These are phyloP conservation scores for Tapirus indicus DNA, from an alignment of 2,797 vertebrate species.

Conservation along the genomic window DNA sequence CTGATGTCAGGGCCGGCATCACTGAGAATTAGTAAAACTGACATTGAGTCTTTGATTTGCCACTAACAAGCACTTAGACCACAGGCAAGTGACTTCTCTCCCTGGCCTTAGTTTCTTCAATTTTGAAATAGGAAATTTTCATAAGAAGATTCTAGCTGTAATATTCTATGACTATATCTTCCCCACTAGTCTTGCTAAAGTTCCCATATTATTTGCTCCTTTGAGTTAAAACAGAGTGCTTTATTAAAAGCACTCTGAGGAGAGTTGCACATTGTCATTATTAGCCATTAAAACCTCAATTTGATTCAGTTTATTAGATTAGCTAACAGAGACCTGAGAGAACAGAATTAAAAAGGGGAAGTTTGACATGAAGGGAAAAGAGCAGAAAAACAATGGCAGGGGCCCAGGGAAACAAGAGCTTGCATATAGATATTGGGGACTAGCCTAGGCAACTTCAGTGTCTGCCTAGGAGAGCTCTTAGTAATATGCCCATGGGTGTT, in stretches of 20 bases:
- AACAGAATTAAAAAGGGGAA: background rate
- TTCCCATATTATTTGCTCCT: background rate
- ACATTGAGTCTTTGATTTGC: constrained; percentile 14
- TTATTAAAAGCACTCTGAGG: constrained; percentile 54
- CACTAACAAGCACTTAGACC: background rate
- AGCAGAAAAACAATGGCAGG: background rate
- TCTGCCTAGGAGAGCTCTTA: background rate
- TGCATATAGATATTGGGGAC: background rate
- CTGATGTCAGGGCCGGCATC: no score
- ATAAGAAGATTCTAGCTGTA: background rate
- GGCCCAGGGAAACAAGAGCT: background rate
- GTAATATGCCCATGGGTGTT: background rate
- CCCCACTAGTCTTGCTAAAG: background rate
- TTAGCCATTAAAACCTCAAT: constrained; percentile 30
- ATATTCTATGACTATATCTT: background rate
- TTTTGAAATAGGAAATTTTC: constrained; percentile 11
- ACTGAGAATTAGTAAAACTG: background rate
- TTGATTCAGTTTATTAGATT: constrained; percentile 58
- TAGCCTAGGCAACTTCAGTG: background rate
- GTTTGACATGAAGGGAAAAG: constrained; percentile 21
- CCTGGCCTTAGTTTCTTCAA: background rate
- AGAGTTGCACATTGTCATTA: background rate
- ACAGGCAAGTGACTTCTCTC: background rate
- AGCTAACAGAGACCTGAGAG: background rate
- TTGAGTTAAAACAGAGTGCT: background rate